Evolutionary conservation across 2,797 vertebrate species (phyloP).

Genomic region (Saxicola maurus): DNA sequence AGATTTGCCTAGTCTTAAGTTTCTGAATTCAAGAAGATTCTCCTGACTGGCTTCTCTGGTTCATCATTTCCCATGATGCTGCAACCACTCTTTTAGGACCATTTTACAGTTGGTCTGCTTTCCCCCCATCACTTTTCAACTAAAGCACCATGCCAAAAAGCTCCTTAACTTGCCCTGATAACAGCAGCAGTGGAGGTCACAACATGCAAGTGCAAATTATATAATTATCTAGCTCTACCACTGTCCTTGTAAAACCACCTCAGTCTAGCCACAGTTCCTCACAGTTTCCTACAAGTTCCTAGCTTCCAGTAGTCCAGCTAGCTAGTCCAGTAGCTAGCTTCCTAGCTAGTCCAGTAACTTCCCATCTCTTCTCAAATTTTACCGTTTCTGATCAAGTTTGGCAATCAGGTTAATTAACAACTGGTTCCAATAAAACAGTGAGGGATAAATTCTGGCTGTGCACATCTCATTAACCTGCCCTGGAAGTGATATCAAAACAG

Average conservation of each 20-base stretch:
- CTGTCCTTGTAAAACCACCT: not conserved
- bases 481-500: not conserved
- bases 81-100: not conserved
- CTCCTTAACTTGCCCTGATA: not conserved
- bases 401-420: not conserved
- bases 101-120: not conserved
- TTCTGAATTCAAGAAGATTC: not conserved
- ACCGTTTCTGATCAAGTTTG: not conserved
- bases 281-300: not conserved
- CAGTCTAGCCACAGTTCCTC: not conserved
- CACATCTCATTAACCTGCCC: not conserved
- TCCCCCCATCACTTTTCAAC: not conserved
- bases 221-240: not conserved
- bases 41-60: not conserved
- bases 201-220: not conserved
- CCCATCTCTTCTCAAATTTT: not conserved
- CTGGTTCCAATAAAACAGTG: not conserved
- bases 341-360: fast-evolving
- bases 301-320: too few relatives aligned
- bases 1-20: not conserved
- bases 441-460: not conserved
- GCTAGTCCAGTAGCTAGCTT: too few relatives aligned
- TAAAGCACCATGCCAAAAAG: not conserved
- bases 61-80: not conserved
- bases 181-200: not conserved